Conservation (phyloP, 2,797 vertebrate genomes). For the Lacerta bilineata region DNA sequence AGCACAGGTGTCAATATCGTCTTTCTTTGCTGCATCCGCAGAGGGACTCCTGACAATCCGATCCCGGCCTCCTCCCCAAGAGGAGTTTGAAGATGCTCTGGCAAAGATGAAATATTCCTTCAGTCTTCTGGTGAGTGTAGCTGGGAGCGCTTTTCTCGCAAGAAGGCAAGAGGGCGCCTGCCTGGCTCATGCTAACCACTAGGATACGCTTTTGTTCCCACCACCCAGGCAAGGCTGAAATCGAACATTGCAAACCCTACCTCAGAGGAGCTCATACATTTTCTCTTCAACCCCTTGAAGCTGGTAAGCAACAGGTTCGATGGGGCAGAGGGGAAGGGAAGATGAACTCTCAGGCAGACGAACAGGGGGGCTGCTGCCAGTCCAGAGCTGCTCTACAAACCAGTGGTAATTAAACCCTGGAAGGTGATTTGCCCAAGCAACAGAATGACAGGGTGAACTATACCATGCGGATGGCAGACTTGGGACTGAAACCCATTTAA, state of each 20-base stretch:
- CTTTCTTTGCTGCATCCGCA: slow-evolving; percentile 54
- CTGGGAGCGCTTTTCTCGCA: background rate
- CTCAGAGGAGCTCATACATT: slow-evolving; percentile 87
- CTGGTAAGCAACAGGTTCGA: slow-evolving; percentile 78
- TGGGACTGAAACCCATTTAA: background rate
- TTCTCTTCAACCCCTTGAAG: slow-evolving; percentile 87
- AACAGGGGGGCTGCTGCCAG: background rate
- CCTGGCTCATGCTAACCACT: slow-evolving; percentile 1
- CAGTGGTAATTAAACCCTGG: background rate
- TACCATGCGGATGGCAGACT: background rate
- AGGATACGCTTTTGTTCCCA: background rate
- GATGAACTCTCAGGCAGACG: background rate
- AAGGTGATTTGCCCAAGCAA: background rate
- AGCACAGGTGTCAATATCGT: slow-evolving; percentile 10
- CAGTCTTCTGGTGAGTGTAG: slow-evolving; percentile 86
- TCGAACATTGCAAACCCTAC: slow-evolving; percentile 85
- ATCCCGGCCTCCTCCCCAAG: slow-evolving; percentile 83
- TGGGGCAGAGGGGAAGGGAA: background rate
- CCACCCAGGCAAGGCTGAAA: slow-evolving; percentile 84
- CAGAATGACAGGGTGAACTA: background rate
- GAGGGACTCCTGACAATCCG: slow-evolving; percentile 82
- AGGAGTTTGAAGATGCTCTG: slow-evolving; percentile 86
- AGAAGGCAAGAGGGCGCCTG: background rate
- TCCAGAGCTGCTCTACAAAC: background rate
- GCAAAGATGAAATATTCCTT: slow-evolving; percentile 93